phyloP scores from a whole-genome alignment of 2,113 vertebrate species.

The Thryonomys swinderianus region DNA sequence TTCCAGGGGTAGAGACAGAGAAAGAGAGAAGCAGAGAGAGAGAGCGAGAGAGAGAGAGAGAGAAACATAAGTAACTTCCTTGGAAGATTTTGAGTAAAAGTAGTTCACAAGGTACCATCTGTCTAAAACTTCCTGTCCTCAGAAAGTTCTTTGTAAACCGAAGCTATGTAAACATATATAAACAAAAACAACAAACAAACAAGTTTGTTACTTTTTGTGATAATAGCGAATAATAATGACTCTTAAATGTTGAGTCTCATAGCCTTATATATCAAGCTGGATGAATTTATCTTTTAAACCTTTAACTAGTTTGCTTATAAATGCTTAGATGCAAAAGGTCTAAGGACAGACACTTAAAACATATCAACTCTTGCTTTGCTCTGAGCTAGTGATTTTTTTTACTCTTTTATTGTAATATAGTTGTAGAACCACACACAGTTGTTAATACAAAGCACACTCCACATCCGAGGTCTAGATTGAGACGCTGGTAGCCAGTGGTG shows the following conservation, averaged over 20 bases:
- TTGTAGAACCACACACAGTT: background rate
- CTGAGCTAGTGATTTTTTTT: background rate
- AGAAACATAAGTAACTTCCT: background rate
- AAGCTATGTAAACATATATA: background rate
- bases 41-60: no score
- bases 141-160: background rate
- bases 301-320: background rate
- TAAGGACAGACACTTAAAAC: background rate
- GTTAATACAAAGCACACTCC: background rate
- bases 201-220: background rate
- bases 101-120: background rate
- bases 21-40: background rate
- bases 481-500: background rate
- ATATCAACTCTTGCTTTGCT: background rate
- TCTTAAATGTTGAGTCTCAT: background rate
- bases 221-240: background rate
- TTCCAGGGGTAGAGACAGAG: background rate
- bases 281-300: background rate
- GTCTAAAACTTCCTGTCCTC: accelerated
- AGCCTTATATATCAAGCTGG: background rate
- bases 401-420: background rate
- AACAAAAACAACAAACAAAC: background rate
- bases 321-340: background rate
- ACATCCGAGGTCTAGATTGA: background rate
- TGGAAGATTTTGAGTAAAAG: background rate